phyloP scores from a whole-genome alignment of 2,888 invertebrate species.

The Trimorus sp. region DNA sequence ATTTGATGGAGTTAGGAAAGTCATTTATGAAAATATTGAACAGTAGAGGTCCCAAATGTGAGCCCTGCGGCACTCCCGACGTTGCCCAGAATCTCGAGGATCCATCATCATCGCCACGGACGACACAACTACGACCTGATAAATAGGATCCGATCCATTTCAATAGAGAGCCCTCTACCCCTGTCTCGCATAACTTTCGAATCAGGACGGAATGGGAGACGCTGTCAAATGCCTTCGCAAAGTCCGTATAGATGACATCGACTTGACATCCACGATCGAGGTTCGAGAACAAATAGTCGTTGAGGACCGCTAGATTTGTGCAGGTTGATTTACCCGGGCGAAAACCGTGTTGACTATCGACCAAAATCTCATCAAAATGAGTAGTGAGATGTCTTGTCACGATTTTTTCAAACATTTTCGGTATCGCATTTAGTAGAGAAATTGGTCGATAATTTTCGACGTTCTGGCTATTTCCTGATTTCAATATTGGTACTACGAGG shows the following conservation, averaged over 20 bases:
- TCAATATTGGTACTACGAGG: constrained; percentile 17
- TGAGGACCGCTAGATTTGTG: not conserved
- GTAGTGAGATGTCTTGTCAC: no score
- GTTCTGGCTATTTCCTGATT: not conserved
- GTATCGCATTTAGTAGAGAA: not conserved
- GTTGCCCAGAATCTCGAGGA: not conserved
- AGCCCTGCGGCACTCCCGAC: constrained; percentile 13
- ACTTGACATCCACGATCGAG: not conserved
- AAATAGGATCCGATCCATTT: constrained; percentile 11
- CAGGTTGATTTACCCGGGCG: not conserved
- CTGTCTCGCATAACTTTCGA: not conserved
- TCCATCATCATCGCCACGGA: no score
- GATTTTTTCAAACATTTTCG: no score
- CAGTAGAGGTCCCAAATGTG: no score
- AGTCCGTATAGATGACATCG: no score
- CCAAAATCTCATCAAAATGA: no score
- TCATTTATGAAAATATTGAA: constrained; percentile 6
- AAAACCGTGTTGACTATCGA: constrained; percentile 1
- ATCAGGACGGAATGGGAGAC: not conserved
- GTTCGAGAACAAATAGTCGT: not conserved
- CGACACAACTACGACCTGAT: no score
- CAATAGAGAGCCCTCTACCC: not conserved
- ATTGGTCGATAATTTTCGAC: constrained; percentile 23
- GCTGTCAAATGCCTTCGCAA: no score
- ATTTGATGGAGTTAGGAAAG: not conserved